These are phyloP conservation scores for Eidolon dupreanum DNA, from an alignment of 2,797 vertebrate genomes.

Conservation along the genomic window DNA sequence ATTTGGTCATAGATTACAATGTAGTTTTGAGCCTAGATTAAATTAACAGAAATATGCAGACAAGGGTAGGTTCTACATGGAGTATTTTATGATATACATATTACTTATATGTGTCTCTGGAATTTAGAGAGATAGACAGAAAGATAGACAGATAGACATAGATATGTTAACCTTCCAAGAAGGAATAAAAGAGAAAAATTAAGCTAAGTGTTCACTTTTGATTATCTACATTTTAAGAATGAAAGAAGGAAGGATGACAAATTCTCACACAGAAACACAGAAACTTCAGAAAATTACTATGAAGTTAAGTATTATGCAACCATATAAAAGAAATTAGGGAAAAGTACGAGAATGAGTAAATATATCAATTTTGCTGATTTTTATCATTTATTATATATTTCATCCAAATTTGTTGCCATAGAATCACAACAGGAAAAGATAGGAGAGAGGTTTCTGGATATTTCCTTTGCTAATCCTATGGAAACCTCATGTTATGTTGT, in stretches of 20 bases:
- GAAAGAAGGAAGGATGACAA: background rate
- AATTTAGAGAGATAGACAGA: background rate
- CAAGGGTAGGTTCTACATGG: background rate
- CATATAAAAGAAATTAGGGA: background rate
- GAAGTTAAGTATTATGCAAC: background rate
- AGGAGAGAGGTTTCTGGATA: background rate
- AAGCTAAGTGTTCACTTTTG: background rate
- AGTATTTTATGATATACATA: background rate
- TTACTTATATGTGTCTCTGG: background rate
- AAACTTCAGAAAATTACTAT: background rate
- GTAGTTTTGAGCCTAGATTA: background rate
- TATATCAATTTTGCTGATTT: background rate
- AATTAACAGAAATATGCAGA: background rate
- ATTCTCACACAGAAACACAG: background rate
- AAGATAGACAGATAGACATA: background rate
- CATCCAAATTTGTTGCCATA: background rate
- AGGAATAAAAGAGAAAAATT: background rate
- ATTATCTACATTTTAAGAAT: background rate
- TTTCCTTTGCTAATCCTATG: background rate
- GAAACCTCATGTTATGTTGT: background rate
- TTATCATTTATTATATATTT: background rate
- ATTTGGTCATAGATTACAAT: background rate
- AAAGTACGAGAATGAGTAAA: background rate
- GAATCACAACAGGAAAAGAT: background rate
- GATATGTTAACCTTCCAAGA: background rate